Conservation (phyloP, 2,888 invertebrate species). For the Phortica magna region DNA sequence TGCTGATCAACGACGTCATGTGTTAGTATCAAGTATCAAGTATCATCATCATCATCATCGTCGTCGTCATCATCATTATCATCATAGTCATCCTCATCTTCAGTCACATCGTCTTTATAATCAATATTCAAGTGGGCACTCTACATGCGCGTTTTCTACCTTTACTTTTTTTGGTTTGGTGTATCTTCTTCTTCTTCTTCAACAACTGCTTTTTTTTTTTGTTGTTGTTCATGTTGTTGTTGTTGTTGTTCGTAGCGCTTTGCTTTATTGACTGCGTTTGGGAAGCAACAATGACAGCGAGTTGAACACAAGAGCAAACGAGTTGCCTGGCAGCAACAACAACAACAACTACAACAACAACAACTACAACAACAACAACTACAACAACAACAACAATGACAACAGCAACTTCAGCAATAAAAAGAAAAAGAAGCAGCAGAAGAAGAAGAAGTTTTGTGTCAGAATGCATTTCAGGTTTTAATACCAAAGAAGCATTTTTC, state of each 20-base stretch:
- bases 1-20: neutral
- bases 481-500: neutral
- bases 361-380: too few relatives aligned
- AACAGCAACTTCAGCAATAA: too few relatives aligned
- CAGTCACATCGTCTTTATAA: conserved; percentile 43
- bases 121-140: conserved; percentile 63
- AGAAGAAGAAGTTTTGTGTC: neutral
- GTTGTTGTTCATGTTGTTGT: neutral
- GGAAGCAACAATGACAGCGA: neutral
- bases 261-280: neutral
- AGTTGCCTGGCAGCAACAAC: neutral
- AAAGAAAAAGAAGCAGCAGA: neutral
- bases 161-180: neutral
- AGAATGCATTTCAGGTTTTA: conserved; percentile 25
- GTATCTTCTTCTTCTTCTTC: conserved; percentile 11
- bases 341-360: too few relatives aligned
- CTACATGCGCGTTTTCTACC: neutral
- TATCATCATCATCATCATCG: conserved; percentile 52
- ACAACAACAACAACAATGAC: too few relatives aligned
- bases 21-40: conserved; percentile 54
- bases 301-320: neutral
- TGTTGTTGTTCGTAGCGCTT: neutral
- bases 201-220: neutral
- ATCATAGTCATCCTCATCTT: neutral
- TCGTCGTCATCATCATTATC: neutral